Evolutionary conservation across 2,797 vertebrate genomes (phyloP).

Genomic region (Brachyalestes nurse): DNA sequence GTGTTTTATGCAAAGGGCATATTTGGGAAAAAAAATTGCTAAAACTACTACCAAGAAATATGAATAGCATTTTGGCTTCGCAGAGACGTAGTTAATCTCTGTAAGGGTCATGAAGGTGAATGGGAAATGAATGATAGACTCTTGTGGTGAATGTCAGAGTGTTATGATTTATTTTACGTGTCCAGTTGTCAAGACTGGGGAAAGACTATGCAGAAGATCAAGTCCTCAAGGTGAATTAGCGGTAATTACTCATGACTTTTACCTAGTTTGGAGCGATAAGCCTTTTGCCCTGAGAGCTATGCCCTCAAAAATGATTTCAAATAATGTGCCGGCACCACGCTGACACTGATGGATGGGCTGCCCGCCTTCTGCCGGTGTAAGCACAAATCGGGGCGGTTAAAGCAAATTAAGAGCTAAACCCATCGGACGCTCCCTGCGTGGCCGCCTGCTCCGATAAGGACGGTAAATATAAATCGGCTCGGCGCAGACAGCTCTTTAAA

Average conservation of each 20-base stretch:
- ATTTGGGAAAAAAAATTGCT: not conserved
- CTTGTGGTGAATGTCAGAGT: constrained; percentile 31
- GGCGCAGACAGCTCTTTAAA: constrained; percentile 49
- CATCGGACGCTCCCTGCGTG: constrained; percentile 67
- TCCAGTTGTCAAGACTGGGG: constrained; percentile 46
- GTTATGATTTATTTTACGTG: constrained; percentile 68
- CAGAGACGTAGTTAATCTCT: constrained; percentile 10
- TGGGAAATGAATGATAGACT: constrained; percentile 40
- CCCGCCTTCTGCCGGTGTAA: constrained; percentile 75
- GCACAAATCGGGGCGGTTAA: constrained; percentile 76
- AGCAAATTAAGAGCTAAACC: constrained; percentile 82
- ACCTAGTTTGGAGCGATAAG: constrained; percentile 89
- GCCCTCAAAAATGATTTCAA: constrained; percentile 93
- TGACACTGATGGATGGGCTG: constrained; percentile 90
- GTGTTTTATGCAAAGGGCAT: not conserved
- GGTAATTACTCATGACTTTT: constrained; percentile 95
- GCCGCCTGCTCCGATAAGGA: constrained; percentile 52
- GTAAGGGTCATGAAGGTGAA: constrained; percentile 50
- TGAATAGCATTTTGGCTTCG: not conserved
- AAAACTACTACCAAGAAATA: not conserved
- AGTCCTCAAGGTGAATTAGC: constrained; percentile 94
- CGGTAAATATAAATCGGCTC: constrained; percentile 56
- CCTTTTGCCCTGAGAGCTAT: constrained; percentile 87
- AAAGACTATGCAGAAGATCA: constrained; percentile 72
- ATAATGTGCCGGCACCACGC: constrained; percentile 85